phyloP scores from a whole-genome alignment of 2,797 vertebrate species.

The Apogon talboti region DNA sequence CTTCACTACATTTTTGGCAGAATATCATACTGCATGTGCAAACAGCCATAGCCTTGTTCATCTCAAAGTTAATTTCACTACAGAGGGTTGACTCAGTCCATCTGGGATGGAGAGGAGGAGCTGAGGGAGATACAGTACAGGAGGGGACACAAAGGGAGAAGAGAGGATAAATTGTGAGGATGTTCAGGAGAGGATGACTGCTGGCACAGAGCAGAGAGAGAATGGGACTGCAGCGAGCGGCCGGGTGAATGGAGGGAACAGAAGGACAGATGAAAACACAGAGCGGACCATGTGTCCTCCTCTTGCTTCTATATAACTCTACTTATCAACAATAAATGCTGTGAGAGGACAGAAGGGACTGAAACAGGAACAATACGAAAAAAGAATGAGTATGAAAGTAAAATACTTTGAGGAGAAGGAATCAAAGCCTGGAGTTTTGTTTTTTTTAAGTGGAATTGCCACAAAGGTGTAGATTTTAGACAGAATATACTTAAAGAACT shows the following conservation, averaged over 20 bases:
- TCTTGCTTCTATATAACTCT: conserved; percentile 55
- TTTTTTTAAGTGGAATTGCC: too few species aligned
- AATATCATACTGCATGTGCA: conserved; percentile 48
- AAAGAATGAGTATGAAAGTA: neutral
- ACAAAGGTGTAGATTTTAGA: too few species aligned
- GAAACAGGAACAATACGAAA: conserved; percentile 1
- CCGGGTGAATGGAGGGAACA: conserved; percentile 47
- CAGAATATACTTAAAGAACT: too few species aligned
- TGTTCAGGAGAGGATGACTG: conserved; percentile 41
- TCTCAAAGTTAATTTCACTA: conserved; percentile 75
- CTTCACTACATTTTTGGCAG: conserved; percentile 64
- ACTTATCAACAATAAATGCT: conserved; percentile 46
- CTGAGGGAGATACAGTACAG: conserved; percentile 25
- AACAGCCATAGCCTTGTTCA: conserved; percentile 56
- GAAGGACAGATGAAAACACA: conserved; percentile 68
- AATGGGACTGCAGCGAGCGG: conserved; percentile 18
- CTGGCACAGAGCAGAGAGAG: conserved; percentile 45
- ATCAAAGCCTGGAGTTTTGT: neutral
- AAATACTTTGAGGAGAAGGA: neutral
- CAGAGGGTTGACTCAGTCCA: conserved; percentile 63
- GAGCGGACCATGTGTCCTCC: conserved; percentile 45
- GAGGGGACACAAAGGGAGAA: conserved; percentile 37
- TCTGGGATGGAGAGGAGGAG: conserved; percentile 56
- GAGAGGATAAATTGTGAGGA: conserved; percentile 53
- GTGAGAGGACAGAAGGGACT: conserved; percentile 4